Conservation (phyloP, 2,797 vertebrate species). For the Mormyrops boulengeri region DNA sequence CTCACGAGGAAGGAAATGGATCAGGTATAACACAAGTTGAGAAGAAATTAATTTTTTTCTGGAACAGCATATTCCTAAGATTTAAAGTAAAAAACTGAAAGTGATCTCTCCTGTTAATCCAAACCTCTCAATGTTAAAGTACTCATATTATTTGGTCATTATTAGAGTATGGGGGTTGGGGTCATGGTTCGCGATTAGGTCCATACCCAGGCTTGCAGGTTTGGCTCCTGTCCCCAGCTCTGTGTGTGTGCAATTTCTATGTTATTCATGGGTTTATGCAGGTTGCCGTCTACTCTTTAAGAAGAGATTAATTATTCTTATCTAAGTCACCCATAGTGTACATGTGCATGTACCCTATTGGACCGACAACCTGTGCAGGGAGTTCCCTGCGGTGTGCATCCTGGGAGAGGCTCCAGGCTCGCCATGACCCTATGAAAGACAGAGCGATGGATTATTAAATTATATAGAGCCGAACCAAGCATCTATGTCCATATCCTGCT, state of each 20-base stretch:
- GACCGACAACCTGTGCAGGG: neutral
- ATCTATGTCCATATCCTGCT: neutral
- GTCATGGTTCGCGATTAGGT: neutral
- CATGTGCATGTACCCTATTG: neutral
- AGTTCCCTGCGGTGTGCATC: neutral
- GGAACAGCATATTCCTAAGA: neutral
- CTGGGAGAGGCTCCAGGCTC: neutral
- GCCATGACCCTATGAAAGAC: neutral
- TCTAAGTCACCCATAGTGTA: neutral
- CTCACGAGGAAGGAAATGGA: too few relatives aligned
- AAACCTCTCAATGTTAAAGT: neutral
- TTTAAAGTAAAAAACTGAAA: neutral
- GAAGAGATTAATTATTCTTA: neutral
- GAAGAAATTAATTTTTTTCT: neutral
- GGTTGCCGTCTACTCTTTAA: neutral
- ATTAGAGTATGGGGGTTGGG: neutral
- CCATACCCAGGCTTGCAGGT: neutral
- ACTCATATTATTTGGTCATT: neutral
- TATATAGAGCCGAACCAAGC: neutral
- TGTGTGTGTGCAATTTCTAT: neutral
- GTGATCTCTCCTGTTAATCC: neutral
- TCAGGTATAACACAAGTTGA: neutral
- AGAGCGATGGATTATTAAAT: neutral
- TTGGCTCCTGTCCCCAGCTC: neutral
- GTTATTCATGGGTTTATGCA: neutral